Conservation (phyloP, 2,888 invertebrate genomes). For the Cistogaster globosa region DNA sequence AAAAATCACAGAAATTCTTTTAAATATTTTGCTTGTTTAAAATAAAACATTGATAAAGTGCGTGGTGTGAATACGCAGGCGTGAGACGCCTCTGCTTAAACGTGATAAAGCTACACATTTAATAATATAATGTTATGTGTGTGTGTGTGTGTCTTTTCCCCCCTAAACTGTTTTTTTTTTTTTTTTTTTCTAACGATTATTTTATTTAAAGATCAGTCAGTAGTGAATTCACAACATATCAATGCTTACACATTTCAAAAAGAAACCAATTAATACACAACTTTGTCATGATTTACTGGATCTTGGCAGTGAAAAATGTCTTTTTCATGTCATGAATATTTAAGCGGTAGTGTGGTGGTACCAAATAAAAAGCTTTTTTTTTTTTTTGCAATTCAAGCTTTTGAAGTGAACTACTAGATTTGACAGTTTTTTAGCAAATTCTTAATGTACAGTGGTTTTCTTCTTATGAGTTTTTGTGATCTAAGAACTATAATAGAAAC, state of each 20-base stretch:
- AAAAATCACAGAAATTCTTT: constrained; percentile 19
- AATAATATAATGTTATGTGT: constrained; percentile 11
- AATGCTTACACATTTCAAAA: constrained; percentile 51
- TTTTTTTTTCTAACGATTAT: constrained; percentile 34
- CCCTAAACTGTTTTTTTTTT: background rate
- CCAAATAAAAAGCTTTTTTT: background rate
- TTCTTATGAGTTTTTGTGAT: too few relatives aligned
- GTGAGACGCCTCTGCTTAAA: constrained; percentile 66
- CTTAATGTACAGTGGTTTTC: too few relatives aligned
- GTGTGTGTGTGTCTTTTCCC: too few relatives aligned
- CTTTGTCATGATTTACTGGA: constrained; percentile 48
- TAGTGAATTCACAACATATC: constrained; percentile 73
- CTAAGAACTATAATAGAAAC: too few relatives aligned
- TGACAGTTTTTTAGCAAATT: too few relatives aligned
- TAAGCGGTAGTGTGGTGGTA: constrained; percentile 27
- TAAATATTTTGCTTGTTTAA: constrained; percentile 21
- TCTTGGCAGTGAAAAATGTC: constrained; percentile 71
- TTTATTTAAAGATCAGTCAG: constrained; percentile 73
- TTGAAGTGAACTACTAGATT: background rate
- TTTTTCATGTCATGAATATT: constrained; percentile 72
- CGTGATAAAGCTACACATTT: constrained; percentile 42
- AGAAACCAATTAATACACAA: constrained; percentile 9
- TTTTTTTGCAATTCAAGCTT: background rate
- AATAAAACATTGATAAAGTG: constrained; percentile 50
- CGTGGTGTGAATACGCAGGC: constrained; percentile 71